Evolutionary conservation across 2,113 vertebrate species (phyloP).

Genomic region (Gallinago jamesoni): DNA sequence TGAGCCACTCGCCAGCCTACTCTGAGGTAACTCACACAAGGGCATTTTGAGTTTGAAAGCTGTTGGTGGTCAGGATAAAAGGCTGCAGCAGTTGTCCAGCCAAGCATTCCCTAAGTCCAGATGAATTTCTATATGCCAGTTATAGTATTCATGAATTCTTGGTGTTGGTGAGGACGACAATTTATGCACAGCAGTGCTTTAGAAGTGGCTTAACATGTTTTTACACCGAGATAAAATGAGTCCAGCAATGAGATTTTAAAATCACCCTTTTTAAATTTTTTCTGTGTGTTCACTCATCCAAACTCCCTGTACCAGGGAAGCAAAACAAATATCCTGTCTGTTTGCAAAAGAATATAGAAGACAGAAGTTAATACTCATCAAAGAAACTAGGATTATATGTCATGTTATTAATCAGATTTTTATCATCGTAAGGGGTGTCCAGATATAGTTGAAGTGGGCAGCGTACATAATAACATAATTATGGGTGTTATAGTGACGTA

Average conservation of each 20-base stretch:
- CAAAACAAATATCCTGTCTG: conserved; percentile 40
- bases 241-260: not conserved
- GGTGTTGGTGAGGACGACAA: not conserved
- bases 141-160: not conserved
- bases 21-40: not conserved
- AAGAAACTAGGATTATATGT: conserved; percentile 66
- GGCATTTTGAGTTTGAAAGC: not conserved
- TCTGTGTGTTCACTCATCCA: not conserved
- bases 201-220: not conserved
- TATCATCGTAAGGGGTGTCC: conserved; percentile 65
- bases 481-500: conserved; percentile 73
- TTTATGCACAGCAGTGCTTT: not conserved
- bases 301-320: not conserved
- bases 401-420: conserved; percentile 71
- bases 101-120: not conserved
- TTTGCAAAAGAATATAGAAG: conserved; percentile 46
- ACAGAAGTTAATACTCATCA: conserved; percentile 52
- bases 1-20: not conserved
- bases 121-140: not conserved
- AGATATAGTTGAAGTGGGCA: conserved; percentile 67
- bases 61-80: not conserved
- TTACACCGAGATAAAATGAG: not conserved
- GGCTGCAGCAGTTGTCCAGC: not conserved
- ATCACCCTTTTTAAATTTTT: not conserved
- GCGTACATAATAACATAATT: conserved; percentile 73